Conservation (phyloP, 2,888 invertebrate genomes). For the Troides oblongomaculatus region DNA sequence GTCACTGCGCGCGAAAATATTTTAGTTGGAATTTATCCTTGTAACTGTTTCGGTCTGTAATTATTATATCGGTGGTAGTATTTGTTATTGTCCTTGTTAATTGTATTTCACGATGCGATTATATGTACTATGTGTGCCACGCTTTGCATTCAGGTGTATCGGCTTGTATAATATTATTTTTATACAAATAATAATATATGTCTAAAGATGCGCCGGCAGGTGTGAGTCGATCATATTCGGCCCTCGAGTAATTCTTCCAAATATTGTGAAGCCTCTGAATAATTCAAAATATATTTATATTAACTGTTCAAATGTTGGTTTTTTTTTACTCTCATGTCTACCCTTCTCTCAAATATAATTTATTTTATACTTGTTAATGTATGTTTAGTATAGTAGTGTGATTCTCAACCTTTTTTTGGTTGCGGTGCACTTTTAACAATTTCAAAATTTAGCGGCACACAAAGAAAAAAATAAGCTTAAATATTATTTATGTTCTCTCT, state of each 20-base stretch:
- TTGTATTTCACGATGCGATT: constrained; percentile 34
- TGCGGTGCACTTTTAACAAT: too few species aligned
- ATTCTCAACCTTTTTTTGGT: too few species aligned
- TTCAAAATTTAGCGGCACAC: too few species aligned
- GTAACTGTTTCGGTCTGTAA: constrained; percentile 36
- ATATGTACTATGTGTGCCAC: constrained; percentile 32
- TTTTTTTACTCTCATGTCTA: constrained; percentile 44
- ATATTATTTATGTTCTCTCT: too few species aligned
- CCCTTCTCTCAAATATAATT: too few species aligned
- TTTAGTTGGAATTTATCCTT: constrained; percentile 34
- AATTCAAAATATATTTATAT: constrained; percentile 81
- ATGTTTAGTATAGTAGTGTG: too few species aligned
- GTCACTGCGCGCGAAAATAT: constrained; percentile 34
- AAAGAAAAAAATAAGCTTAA: too few species aligned
- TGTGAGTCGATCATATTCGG: constrained; percentile 48
- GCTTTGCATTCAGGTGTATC: constrained; percentile 42
- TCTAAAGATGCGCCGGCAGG: constrained; percentile 47
- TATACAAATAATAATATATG: constrained; percentile 46
- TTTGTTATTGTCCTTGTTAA: constrained; percentile 45
- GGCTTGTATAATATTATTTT: constrained; percentile 60
- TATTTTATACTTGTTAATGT: too few species aligned
- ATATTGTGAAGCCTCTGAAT: constrained; percentile 80
- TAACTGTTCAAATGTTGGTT: constrained; percentile 77
- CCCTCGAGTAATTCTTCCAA: constrained; percentile 75
- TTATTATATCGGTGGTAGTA: constrained; percentile 48